Evolutionary conservation across 2,113 vertebrate species (phyloP).

Genomic region (Nannobrachium achirus): DNA sequence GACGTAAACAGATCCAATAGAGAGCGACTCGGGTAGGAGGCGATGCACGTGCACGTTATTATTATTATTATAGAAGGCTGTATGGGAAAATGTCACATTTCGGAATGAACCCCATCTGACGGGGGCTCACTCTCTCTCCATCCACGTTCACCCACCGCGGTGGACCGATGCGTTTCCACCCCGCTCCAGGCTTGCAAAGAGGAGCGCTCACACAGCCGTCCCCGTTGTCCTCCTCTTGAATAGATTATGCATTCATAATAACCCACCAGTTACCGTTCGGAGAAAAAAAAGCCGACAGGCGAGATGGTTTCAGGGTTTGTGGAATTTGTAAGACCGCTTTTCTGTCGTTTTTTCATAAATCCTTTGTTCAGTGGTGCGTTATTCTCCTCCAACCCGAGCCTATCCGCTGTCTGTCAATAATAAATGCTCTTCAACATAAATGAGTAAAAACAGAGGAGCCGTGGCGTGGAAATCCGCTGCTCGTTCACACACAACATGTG

Average conservation of each 20-base stretch:
- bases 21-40: constrained; percentile 40
- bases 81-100: constrained; percentile 74
- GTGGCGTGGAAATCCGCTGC: constrained; percentile 19
- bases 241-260: constrained; percentile 12
- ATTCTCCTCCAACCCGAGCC: constrained; percentile 35
- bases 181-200: constrained; percentile 33
- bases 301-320: neutral
- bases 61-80: constrained; percentile 14
- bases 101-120: constrained; percentile 42
- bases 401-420: constrained; percentile 21
- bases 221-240: constrained; percentile 40
- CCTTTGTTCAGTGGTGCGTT: constrained; percentile 68
- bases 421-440: constrained; percentile 24
- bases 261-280: neutral
- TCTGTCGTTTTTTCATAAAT: constrained; percentile 55
- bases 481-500: neutral
- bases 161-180: constrained; percentile 36
- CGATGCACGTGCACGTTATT: constrained; percentile 45
- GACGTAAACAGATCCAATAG: constrained; percentile 64
- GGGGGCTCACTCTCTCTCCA: constrained; percentile 46
- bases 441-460: constrained; percentile 14
- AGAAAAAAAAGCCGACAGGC: constrained; percentile 8
- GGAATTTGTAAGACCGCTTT: constrained; percentile 14
- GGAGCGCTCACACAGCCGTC: constrained; percentile 41
- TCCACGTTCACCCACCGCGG: constrained; percentile 53